Evolutionary conservation across 2,113 vertebrate genomes (phyloP).

Genomic region (Cichladusa arquata): DNA sequence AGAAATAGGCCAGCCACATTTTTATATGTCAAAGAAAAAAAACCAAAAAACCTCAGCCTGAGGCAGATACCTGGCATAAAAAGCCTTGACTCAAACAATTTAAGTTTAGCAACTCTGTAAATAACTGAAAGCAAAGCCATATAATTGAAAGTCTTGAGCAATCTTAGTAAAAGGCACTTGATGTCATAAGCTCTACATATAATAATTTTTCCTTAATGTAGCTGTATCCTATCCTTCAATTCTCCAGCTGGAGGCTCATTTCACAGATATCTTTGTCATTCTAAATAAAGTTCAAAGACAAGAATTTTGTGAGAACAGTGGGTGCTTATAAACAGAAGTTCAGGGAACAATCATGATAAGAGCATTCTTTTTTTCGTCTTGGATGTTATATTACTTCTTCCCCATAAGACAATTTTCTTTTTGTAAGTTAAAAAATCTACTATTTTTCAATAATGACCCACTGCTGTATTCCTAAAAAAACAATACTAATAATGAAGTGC

Average conservation of each 20-base stretch:
- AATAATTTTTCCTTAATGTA: not conserved
- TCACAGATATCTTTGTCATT: slow-evolving; percentile 11
- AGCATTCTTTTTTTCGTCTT: not conserved
- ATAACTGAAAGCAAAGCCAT: not conserved
- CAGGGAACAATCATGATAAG: not conserved
- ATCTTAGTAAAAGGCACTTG: not conserved
- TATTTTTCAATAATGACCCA: not conserved
- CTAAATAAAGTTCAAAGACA: slow-evolving; percentile 8
- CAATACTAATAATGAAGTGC: not conserved
- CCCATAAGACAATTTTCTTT: not conserved
- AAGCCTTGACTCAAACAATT: not conserved
- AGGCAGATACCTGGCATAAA: not conserved
- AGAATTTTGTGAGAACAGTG: not conserved
- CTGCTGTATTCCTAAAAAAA: not conserved
- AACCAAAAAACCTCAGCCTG: not conserved
- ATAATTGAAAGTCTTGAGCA: not conserved
- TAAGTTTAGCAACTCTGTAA: not conserved
- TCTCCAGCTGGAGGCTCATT: not conserved
- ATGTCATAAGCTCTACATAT: not conserved
- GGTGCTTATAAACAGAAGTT: not conserved
- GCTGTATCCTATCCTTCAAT: not conserved
- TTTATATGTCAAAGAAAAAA: not conserved
- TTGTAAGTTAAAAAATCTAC: not conserved
- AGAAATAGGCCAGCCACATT: not conserved
- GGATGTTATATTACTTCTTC: not conserved